These are phyloP conservation scores for Coilia nasus DNA, from an alignment of 2,797 vertebrate genomes.

Conservation along the genomic window DNA sequence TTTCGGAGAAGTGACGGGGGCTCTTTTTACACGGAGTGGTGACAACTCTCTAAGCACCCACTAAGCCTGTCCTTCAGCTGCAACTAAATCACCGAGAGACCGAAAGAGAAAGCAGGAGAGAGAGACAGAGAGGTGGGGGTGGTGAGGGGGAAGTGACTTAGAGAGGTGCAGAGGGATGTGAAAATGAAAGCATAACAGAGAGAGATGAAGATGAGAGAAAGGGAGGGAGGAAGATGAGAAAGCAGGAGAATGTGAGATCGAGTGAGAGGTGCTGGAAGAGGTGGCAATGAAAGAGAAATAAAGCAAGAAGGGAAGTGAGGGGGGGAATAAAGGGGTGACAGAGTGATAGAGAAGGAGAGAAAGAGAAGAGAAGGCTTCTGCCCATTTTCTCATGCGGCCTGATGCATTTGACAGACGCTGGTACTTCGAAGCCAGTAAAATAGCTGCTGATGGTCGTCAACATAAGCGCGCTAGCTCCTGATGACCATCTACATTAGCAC, in stretches of 20 bases:
- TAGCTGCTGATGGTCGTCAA: background rate
- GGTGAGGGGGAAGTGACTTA: background rate
- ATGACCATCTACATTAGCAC: too few species aligned
- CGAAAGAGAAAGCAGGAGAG: background rate
- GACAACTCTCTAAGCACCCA: constrained; percentile 20
- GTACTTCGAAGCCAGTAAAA: background rate
- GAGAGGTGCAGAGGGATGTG: background rate
- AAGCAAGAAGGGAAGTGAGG: background rate
- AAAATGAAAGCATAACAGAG: background rate
- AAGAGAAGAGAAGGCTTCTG: constrained; percentile 1
- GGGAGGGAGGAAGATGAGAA: background rate
- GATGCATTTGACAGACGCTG: constrained; percentile 6
- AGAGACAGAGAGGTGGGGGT: background rate
- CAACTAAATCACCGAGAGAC: constrained; percentile 1
- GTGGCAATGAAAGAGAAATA: background rate
- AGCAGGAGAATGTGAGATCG: background rate
- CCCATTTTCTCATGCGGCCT: background rate
- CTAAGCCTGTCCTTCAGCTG: constrained; percentile 23
- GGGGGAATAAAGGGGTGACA: constrained; percentile 35
- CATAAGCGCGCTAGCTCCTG: background rate
- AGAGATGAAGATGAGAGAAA: background rate
- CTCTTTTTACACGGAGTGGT: constrained; percentile 20
- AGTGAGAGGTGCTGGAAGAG: background rate
- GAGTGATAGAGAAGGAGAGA: constrained; percentile 49
- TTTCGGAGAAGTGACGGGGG: constrained; percentile 20